Percentiles rank a stretch among this genome's conserved stretches.
Evolutionary conservation across 2,113 vertebrate species (phyloP).

Genomic region (Solenodon paradoxus): DNA sequence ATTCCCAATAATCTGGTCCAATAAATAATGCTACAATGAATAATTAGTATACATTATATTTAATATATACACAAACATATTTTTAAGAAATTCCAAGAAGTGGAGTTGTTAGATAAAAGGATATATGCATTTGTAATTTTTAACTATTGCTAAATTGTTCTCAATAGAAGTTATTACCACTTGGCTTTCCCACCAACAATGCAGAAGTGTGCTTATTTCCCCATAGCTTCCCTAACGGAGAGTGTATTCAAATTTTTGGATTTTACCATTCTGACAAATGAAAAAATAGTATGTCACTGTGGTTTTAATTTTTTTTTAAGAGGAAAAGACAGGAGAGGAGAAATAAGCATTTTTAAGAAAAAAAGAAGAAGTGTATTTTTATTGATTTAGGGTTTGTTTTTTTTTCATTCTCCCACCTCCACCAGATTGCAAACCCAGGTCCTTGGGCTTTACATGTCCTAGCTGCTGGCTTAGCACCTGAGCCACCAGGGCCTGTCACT

Average conservation of each 20-base stretch:
- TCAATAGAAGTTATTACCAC: neutral
- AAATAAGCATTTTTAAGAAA: too few species aligned
- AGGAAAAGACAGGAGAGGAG: too few species aligned
- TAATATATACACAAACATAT: neutral
- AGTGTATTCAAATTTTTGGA: neutral
- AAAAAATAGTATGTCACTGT: neutral
- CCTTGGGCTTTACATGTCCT: too few species aligned
- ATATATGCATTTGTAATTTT: neutral
- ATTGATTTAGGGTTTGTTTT: too few species aligned
- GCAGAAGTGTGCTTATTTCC: neutral
- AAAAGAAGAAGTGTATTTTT: too few species aligned
- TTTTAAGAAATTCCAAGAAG: neutral
- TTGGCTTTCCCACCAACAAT: neutral
- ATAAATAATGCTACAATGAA: neutral
- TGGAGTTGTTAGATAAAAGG: neutral
- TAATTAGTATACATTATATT: neutral
- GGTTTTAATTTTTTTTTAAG: neutral
- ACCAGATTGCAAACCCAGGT: too few species aligned
- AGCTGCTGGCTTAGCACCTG: too few species aligned
- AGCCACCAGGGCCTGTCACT: too few species aligned
- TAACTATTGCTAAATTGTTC: neutral
- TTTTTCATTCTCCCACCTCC: too few species aligned
- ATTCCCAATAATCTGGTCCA: neutral
- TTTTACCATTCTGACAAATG: neutral
- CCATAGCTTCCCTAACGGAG: neutral